Evolutionary conservation across 2,113 vertebrate genomes (phyloP).

Genomic region (Alethe diademata): DNA sequence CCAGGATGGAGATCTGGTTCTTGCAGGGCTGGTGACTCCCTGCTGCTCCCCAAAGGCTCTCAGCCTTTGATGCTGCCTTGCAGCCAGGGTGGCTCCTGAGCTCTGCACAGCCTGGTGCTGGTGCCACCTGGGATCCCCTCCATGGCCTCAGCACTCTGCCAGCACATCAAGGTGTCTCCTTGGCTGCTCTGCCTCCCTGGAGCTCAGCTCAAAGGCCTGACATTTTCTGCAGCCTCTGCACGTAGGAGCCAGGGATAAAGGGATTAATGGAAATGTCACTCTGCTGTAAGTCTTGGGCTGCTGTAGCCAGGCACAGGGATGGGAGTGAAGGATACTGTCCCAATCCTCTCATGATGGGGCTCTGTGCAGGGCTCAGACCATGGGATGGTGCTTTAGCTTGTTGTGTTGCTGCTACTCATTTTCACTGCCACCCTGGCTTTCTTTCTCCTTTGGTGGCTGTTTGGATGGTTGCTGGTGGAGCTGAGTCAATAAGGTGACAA

Average conservation of each 20-base stretch:
- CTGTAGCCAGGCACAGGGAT: not conserved
- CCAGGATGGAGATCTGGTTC: not conserved
- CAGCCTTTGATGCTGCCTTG: fast-evolving
- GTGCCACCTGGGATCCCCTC: not conserved
- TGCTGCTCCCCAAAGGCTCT: not conserved
- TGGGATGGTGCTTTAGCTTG: not conserved
- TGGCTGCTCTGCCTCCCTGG: not conserved
- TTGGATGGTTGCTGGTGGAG: not conserved
- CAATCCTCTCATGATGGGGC: fast-evolving
- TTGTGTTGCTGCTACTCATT: fast-evolving
- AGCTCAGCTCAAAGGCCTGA: not conserved
- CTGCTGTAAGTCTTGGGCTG: not conserved
- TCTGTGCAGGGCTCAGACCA: not conserved
- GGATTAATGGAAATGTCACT: constrained; percentile 19
- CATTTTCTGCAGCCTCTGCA: not conserved
- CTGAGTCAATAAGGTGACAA: not conserved
- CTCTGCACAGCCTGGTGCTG: not conserved
- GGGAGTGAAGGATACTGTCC: not conserved
- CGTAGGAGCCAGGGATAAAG: not conserved
- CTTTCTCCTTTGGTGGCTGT: not conserved
- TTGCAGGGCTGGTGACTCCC: not conserved
- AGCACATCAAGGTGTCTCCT: not conserved
- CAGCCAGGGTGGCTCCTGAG: not conserved
- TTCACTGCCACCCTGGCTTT: fast-evolving
- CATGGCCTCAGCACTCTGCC: not conserved